Percentiles rank a stretch among this genome's conserved stretches.
Conservation (phyloP, 2,113 vertebrate genomes). For the Pseudorasbora parva region DNA sequence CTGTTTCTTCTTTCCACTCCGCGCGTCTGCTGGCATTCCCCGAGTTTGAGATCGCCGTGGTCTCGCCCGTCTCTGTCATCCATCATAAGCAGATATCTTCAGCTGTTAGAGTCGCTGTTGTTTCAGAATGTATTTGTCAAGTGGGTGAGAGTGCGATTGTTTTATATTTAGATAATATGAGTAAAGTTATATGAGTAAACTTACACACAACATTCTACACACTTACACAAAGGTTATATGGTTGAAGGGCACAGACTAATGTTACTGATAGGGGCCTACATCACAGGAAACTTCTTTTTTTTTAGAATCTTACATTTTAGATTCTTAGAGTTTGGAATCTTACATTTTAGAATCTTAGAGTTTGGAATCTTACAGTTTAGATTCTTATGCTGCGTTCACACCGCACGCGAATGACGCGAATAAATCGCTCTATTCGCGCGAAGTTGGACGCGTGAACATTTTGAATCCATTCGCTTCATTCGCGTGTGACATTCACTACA, state of each 20-base stretch:
- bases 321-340: background rate
- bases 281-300: background rate
- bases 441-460: too few relatives aligned
- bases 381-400: too few relatives aligned
- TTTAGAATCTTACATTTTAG: background rate
- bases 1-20: conserved; percentile 41
- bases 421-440: too few relatives aligned
- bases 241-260: background rate
- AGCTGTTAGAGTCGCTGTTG: conserved; percentile 37
- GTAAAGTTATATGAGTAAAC: background rate
- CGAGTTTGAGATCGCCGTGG: conserved; percentile 60
- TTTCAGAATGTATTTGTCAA: conserved; percentile 10
- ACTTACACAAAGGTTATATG: background rate
- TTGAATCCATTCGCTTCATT: too few relatives aligned
- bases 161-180: background rate
- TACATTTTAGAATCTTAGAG: background rate
- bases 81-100: conserved; percentile 68
- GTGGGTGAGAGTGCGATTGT: background rate
- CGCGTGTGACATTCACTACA: too few relatives aligned
- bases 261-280: background rate
- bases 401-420: too few relatives aligned
- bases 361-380: background rate
- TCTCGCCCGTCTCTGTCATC: conserved; percentile 69
- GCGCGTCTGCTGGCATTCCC: conserved; percentile 13
- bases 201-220: background rate